Conservation (phyloP, 2,113 vertebrate species). For the Grallaria varia region DNA sequence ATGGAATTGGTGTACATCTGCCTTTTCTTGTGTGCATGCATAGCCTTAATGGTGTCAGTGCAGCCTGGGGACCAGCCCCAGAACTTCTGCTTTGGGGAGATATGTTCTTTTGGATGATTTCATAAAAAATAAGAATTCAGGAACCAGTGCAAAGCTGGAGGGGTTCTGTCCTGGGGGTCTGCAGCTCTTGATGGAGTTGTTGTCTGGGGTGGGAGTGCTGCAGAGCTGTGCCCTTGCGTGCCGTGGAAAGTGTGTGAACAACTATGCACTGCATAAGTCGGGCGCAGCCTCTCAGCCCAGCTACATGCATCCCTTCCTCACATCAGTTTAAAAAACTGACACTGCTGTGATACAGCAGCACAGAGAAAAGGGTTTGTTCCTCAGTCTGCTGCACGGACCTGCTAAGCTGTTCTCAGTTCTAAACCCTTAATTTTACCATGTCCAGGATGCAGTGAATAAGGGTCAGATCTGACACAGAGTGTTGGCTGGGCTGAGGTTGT, state of each 20-base stretch:
- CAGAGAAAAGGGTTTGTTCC: not conserved
- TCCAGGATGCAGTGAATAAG: not conserved
- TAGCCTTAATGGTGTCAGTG: not conserved
- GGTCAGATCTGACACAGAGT: not conserved
- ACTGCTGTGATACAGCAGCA: not conserved
- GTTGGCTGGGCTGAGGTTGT: not conserved
- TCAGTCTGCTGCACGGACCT: not conserved
- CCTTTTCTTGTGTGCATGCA: not conserved
- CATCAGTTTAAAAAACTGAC: not conserved
- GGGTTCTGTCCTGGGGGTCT: not conserved
- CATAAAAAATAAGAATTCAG: not conserved
- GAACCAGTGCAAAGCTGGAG: not conserved
- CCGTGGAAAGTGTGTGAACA: no score
- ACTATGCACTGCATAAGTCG: accelerated
- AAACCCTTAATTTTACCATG: not conserved
- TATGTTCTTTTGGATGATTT: not conserved
- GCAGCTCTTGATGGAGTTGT: not conserved
- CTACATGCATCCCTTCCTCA: not conserved
- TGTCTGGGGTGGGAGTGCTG: not conserved
- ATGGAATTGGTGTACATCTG: not conserved
- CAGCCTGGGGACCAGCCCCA: not conserved
- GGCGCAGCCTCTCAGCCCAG: no score
- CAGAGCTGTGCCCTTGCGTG: not conserved
- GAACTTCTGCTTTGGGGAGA: not conserved
- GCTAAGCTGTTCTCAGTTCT: not conserved